Conservation (phyloP, 1,140 invertebrate genomes). For the Carposina sasakii region DNA sequence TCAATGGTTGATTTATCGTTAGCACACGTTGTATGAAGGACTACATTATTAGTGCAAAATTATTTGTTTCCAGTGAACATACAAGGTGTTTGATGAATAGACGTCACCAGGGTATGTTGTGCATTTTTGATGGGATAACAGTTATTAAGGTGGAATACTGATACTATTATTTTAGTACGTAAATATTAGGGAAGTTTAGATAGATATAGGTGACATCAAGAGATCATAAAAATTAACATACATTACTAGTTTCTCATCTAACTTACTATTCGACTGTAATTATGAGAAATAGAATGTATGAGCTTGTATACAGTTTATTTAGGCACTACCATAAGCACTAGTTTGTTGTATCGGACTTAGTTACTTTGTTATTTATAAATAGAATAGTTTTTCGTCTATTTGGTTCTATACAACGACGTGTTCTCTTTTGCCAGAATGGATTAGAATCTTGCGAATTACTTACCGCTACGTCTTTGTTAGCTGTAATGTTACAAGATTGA, state of each 20-base stretch:
- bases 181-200: constrained; percentile 9
- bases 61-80: no score
- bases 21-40: no score
- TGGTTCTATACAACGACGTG: constrained; percentile 53
- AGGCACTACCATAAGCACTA: constrained; percentile 28
- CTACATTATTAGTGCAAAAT: no score
- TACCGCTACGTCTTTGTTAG: constrained; percentile 39
- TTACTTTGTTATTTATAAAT: constrained; percentile 64
- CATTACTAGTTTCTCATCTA: constrained; percentile 43
- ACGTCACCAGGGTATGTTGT: no score
- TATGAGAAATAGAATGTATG: constrained; percentile 48
- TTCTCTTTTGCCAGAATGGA: constrained; percentile 63
- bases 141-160: no score
- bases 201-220: constrained; percentile 40
- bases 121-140: no score
- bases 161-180: constrained; percentile 12
- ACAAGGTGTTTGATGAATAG: no score
- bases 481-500: constrained; percentile 23
- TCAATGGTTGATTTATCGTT: no score
- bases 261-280: constrained; percentile 42
- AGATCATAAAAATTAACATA: constrained; percentile 52
- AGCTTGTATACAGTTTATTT: constrained; percentile 11
- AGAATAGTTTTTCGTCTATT: constrained; percentile 67
- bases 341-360: no score
- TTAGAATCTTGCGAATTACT: constrained; percentile 61